Evolutionary conservation across 2,797 vertebrate species (phyloP).

Genomic region (Erethizon dorsatum): DNA sequence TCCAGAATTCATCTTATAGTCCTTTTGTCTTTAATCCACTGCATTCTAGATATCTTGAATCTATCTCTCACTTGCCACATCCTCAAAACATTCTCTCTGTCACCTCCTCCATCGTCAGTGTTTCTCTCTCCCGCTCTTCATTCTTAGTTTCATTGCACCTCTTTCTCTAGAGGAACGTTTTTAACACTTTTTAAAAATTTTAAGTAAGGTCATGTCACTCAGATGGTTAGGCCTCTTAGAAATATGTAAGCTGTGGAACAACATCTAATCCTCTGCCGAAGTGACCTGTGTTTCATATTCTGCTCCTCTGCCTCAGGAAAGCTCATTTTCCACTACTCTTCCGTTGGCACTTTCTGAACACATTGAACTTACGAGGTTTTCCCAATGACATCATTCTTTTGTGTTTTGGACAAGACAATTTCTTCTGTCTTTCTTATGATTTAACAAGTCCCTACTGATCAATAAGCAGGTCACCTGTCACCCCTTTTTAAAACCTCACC

Average conservation of each 20-base stretch:
- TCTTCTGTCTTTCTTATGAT: not conserved
- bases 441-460: not conserved
- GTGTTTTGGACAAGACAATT: not conserved
- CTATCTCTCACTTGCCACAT: not conserved
- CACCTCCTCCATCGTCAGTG: not conserved
- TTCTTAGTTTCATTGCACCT: not conserved
- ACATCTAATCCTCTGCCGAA: not conserved
- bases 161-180: not conserved
- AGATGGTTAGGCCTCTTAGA: not conserved
- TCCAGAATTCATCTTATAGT: not conserved
- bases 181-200: not conserved
- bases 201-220: not conserved
- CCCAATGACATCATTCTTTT: not conserved
- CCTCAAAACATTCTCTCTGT: not conserved
- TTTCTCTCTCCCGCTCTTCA: not conserved
- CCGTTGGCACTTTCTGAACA: not conserved
- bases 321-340: not conserved
- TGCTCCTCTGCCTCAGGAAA: not conserved
- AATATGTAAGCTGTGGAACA: not conserved
- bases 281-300: not conserved
- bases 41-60: not conserved
- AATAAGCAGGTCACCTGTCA: not conserved
- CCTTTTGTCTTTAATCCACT: not conserved
- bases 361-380: not conserved
- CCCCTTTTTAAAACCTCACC: not conserved